phyloP scores from a whole-genome alignment of 1,140 invertebrate genomes.

The Psilanteris sp. region DNA sequence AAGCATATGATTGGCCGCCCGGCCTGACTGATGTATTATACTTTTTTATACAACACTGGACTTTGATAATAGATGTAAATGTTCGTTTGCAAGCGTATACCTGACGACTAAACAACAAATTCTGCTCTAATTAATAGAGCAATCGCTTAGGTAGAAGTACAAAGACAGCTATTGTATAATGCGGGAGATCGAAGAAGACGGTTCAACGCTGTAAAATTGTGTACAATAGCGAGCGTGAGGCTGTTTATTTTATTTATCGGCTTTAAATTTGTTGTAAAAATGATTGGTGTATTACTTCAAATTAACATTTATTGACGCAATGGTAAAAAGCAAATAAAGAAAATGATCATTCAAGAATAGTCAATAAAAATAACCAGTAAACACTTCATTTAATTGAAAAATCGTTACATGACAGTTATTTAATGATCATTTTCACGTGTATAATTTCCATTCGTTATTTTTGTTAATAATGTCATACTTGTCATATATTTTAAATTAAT shows the following conservation, averaged over 20 bases:
- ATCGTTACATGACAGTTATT: no score
- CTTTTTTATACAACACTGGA: constrained; percentile 74
- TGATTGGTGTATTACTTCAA: no score
- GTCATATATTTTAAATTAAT: no score
- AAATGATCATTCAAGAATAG: no score
- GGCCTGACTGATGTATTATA: constrained; percentile 78
- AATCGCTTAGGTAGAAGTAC: constrained; percentile 69
- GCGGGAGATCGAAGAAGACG: constrained; percentile 33
- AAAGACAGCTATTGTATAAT: constrained; percentile 66
- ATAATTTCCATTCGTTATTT: no score
- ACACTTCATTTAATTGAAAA: no score
- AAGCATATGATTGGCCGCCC: constrained; percentile 69
- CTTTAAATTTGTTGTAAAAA: no score
- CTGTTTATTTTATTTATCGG: constrained; percentile 60
- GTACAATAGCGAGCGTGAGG: constrained; percentile 68
- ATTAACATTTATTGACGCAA: no score
- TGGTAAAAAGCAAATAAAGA: no score
- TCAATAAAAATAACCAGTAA: no score
- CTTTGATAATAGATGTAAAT: constrained; percentile 70
- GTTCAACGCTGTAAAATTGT: constrained; percentile 71
- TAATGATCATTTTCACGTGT: no score
- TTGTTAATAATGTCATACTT: no score
- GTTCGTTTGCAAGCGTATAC: constrained; percentile 70
- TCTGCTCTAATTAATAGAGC: constrained; percentile 64
- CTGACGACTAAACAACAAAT: constrained; percentile 67